A percentile compares a stretch with the other conserved stretches of the same genome.
Evolutionary conservation across 2,113 vertebrate genomes (phyloP).

Genomic region (Pardalotus punctatus): DNA sequence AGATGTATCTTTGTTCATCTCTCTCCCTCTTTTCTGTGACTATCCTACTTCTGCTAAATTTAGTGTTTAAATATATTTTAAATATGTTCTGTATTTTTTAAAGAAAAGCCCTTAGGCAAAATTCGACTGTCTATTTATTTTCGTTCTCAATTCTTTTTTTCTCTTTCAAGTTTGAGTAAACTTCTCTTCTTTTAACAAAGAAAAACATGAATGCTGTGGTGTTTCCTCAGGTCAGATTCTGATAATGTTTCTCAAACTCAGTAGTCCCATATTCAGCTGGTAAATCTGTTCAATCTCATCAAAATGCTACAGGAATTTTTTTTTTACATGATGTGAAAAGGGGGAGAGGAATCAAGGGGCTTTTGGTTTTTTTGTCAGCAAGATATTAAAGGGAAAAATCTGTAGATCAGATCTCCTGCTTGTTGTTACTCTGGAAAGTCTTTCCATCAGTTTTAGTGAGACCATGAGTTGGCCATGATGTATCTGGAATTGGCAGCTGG

Average conservation of each 20-base stretch:
- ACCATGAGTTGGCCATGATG: not conserved
- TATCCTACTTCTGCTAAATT: not conserved
- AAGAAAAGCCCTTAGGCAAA: not conserved
- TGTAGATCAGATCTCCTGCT: not conserved
- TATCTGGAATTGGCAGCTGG: not conserved
- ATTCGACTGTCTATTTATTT: not conserved
- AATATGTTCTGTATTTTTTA: not conserved
- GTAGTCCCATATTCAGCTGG: not conserved
- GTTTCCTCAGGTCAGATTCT: not conserved
- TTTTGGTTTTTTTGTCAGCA: not conserved
- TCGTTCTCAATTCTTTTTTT: not conserved
- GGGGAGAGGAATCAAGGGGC: not conserved
- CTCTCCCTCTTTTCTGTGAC: conserved; percentile 13
- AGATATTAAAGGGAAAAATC: not conserved
- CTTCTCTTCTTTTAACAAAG: not conserved
- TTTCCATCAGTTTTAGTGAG: not conserved
- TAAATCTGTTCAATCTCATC: not conserved
- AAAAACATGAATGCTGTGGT: not conserved
- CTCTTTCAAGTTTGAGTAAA: not conserved
- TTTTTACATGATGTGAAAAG: not conserved
- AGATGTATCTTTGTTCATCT: conserved; percentile 3
- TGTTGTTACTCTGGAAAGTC: not conserved
- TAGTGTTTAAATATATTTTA: not conserved
- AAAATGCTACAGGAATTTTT: not conserved
- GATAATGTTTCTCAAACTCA: not conserved